Evolutionary conservation across 2,113 vertebrate species (phyloP).

Genomic region (Oxyruncus cristatus): DNA sequence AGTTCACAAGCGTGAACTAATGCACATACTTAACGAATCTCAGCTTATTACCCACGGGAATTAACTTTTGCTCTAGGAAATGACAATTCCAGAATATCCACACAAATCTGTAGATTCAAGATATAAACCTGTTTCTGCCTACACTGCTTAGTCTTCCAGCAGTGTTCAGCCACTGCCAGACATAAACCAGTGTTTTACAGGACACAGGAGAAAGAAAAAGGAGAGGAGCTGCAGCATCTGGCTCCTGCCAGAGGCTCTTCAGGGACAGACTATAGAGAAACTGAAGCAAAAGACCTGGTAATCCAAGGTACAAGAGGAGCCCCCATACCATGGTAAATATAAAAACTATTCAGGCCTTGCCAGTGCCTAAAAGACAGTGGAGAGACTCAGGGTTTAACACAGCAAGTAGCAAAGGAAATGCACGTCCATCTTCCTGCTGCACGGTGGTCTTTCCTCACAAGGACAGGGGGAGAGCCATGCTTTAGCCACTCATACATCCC

Average conservation of each 20-base stretch:
- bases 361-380: not conserved
- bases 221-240: not conserved
- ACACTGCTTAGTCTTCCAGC: not conserved
- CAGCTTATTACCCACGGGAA: not conserved
- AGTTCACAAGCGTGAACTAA: no score
- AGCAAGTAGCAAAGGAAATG: not conserved
- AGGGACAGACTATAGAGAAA: not conserved
- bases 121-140: not conserved
- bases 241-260: not conserved
- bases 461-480: rapidly evolving
- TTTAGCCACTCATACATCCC: not conserved
- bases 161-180: not conserved
- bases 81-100: not conserved
- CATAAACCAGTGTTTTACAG: not conserved
- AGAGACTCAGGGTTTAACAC: not conserved
- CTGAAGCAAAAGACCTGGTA: not conserved
- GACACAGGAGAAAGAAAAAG: not conserved
- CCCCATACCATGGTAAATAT: not conserved
- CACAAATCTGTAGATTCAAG: not conserved
- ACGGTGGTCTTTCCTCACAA: not conserved
- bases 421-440: not conserved
- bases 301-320: not conserved
- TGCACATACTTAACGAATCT: not conserved
- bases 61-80: not conserved
- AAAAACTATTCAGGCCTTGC: not conserved